Conservation (phyloP, 2,797 vertebrate genomes). For the Momotus momota region DNA sequence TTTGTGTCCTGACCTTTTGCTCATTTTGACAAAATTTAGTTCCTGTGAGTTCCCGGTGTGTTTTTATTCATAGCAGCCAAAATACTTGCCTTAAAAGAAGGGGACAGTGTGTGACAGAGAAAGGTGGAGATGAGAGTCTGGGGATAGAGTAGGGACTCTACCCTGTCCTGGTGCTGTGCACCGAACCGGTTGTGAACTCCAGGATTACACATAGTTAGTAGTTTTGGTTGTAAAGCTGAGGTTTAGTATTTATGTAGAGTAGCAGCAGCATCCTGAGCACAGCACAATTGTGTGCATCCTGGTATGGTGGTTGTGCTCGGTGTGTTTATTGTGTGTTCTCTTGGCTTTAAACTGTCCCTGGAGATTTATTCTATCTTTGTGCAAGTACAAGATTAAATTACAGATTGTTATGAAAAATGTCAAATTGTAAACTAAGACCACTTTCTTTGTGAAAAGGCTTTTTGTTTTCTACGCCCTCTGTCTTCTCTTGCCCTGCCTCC, state of each 20-base stretch:
- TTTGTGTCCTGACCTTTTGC: neutral
- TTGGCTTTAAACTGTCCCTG: neutral
- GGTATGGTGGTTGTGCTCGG: neutral
- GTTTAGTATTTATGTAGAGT: neutral
- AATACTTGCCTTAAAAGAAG: neutral
- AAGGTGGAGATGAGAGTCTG: neutral
- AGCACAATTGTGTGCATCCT: neutral
- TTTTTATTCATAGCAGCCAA: neutral
- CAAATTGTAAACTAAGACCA: neutral
- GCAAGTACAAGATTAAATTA: neutral
- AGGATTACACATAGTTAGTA: neutral
- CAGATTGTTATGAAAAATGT: neutral
- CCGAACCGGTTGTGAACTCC: neutral
- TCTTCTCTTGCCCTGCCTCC: neutral
- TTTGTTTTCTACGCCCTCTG: neutral
- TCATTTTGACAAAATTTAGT: neutral
- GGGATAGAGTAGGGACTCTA: neutral
- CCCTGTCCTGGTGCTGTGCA: accelerated
- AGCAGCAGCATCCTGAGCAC: neutral
- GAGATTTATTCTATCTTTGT: neutral
- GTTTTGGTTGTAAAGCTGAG: neutral
- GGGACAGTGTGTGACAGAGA: neutral
- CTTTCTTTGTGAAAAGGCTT: neutral
- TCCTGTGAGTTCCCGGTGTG: accelerated
- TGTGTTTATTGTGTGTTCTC: neutral